phyloP scores from a whole-genome alignment of 2,888 invertebrate species.

The Nomada ferruginata region DNA sequence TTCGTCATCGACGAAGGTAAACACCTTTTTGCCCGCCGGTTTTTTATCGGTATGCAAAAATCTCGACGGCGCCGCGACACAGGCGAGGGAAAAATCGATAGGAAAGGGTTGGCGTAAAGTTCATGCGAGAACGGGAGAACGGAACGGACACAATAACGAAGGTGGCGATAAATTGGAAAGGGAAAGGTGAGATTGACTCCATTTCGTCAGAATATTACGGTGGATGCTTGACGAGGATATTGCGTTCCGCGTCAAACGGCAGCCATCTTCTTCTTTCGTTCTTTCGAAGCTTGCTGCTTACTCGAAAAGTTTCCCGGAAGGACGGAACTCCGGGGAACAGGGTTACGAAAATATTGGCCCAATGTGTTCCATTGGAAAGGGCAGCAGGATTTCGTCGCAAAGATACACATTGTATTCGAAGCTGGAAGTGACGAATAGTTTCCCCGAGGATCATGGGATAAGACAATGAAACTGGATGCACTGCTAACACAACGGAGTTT shows the following conservation, averaged over 20 bases:
- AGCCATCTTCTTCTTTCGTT: too few relatives aligned
- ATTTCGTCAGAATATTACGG: conserved; percentile 7
- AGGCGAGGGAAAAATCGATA: conserved; percentile 25
- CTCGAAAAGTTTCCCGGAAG: not conserved
- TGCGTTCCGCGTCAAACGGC: not conserved
- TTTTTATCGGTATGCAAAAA: conserved; percentile 9
- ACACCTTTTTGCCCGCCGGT: not conserved
- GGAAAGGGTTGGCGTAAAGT: too few relatives aligned
- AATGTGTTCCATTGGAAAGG: not conserved
- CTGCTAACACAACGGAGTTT: not conserved
- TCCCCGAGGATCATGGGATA: not conserved
- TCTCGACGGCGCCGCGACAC: not conserved
- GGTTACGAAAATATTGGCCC: conserved; percentile 31
- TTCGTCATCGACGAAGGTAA: not conserved
- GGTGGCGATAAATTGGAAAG: not conserved
- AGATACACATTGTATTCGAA: not conserved
- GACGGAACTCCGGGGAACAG: not conserved
- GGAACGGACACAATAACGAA: conserved; percentile 15
- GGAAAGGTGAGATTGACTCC: conserved; percentile 3
- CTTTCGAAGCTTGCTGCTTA: too few relatives aligned
- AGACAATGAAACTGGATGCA: not conserved
- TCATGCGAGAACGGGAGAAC: too few relatives aligned
- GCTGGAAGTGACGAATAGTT: not conserved
- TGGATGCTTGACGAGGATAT: not conserved
- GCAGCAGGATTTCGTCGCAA: not conserved